Conservation (phyloP, 2,113 vertebrate species). For the Sander vitreus region DNA sequence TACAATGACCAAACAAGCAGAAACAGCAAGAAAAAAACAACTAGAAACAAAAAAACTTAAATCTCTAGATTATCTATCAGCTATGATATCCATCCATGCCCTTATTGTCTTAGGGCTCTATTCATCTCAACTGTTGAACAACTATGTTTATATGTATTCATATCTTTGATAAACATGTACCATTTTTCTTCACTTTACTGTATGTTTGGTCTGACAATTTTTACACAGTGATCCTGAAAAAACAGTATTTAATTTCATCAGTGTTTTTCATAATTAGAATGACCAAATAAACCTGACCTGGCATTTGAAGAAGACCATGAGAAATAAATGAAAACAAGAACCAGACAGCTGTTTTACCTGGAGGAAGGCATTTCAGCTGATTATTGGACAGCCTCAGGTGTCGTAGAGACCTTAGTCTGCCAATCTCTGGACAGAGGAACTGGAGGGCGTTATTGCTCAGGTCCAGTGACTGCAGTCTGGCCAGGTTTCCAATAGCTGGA, state of each 20-base stretch:
- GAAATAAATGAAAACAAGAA: not conserved
- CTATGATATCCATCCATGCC: too few species aligned
- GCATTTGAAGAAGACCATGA: not conserved
- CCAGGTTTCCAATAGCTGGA: constrained; percentile 92
- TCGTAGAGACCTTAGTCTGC: constrained; percentile 91
- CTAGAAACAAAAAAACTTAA: too few species aligned
- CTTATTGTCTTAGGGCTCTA: too few species aligned
- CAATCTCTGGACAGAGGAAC: constrained; percentile 94
- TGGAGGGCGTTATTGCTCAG: constrained; percentile 96
- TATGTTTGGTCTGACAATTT: not conserved
- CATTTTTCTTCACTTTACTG: not conserved
- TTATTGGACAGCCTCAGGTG: constrained; percentile 95
- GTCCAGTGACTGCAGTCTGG: constrained; percentile 94
- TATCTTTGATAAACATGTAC: not conserved
- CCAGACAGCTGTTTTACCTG: constrained; percentile 55
- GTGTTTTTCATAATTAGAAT: not conserved
- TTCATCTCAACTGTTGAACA: not conserved
- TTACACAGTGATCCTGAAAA: too few species aligned
- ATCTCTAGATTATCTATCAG: too few species aligned
- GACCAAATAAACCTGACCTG: not conserved
- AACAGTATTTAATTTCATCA: not conserved
- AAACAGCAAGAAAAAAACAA: too few species aligned
- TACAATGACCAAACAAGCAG: too few species aligned
- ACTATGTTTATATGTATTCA: not conserved
- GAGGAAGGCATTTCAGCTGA: constrained; percentile 90